Conservation (phyloP, 2,113 vertebrate genomes). For the Hydropotes inermis region DNA sequence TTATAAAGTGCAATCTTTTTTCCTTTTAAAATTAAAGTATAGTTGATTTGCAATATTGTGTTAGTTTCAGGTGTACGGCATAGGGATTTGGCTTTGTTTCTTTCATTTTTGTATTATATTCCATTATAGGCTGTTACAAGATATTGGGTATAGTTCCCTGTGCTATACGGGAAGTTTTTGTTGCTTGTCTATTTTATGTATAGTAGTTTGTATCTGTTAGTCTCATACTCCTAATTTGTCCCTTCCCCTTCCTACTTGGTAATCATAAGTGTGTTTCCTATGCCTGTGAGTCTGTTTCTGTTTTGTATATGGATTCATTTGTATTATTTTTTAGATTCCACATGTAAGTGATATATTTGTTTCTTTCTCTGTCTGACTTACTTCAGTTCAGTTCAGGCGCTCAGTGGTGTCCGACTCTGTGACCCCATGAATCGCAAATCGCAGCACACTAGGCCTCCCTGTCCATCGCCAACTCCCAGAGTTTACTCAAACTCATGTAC, state of each 20-base stretch:
- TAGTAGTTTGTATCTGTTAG: neutral
- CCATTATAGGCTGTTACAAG: neutral
- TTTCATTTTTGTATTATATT: neutral
- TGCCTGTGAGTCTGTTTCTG: neutral
- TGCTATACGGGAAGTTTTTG: neutral
- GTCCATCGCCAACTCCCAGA: no score
- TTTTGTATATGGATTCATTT: neutral
- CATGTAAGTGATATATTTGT: neutral
- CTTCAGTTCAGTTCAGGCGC: neutral
- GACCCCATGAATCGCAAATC: no score
- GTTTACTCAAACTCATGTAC: no score
- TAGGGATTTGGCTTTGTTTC: neutral
- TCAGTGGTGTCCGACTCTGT: no score
- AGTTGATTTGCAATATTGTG: neutral
- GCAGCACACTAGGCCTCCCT: no score
- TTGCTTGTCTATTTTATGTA: neutral
- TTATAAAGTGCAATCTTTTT: neutral
- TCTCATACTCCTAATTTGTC: neutral
- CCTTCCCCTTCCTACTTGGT: neutral
- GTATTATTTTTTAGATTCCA: neutral
- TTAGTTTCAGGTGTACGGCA: neutral
- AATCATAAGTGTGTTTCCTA: neutral
- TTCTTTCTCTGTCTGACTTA: neutral
- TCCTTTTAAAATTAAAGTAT: neutral
- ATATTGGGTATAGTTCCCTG: neutral